phyloP scores from a whole-genome alignment of 2,888 invertebrate genomes.

The Stictocephala bisonia region DNA sequence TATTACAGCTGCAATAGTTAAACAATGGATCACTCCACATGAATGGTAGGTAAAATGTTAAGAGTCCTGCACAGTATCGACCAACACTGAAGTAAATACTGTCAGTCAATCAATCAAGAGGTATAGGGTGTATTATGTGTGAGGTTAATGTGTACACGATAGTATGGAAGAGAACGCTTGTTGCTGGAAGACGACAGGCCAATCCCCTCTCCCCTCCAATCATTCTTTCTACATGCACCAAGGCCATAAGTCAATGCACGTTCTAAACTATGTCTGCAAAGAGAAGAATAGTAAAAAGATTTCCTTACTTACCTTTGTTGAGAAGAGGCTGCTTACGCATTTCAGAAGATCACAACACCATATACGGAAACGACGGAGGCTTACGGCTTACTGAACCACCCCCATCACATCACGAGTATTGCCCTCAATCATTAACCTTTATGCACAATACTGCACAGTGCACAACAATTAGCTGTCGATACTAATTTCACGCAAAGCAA shows the following conservation, averaged over 20 bases:
- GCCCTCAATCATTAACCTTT: slow-evolving; percentile 31
- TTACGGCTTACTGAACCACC: slow-evolving; percentile 25
- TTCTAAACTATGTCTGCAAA: slow-evolving; percentile 35
- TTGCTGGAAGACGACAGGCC: background rate
- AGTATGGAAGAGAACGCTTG: too few species aligned
- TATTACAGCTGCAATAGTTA: too few species aligned
- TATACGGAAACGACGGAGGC: background rate
- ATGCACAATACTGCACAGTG: background rate
- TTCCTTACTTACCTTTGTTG: slow-evolving; percentile 66
- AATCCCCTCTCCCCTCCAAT: slow-evolving; percentile 42
- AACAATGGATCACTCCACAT: too few species aligned
- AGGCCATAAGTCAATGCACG: slow-evolving; percentile 45
- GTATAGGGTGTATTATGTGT: too few species aligned
- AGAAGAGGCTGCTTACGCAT: slow-evolving; percentile 71
- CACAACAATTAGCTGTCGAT: slow-evolving; percentile 7
- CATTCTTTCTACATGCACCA: slow-evolving; percentile 29
- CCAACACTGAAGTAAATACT: too few species aligned
- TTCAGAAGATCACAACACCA: slow-evolving; percentile 63
- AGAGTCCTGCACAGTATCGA: too few species aligned
- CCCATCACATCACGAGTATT: slow-evolving; percentile 18
- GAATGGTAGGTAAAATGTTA: too few species aligned
- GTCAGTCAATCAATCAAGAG: too few species aligned
- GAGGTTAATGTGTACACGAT: too few species aligned
- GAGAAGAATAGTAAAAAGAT: background rate
- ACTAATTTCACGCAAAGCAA: background rate